Evolutionary conservation across 2,888 invertebrate genomes (phyloP).

Genomic region (Pteria penguin): DNA sequence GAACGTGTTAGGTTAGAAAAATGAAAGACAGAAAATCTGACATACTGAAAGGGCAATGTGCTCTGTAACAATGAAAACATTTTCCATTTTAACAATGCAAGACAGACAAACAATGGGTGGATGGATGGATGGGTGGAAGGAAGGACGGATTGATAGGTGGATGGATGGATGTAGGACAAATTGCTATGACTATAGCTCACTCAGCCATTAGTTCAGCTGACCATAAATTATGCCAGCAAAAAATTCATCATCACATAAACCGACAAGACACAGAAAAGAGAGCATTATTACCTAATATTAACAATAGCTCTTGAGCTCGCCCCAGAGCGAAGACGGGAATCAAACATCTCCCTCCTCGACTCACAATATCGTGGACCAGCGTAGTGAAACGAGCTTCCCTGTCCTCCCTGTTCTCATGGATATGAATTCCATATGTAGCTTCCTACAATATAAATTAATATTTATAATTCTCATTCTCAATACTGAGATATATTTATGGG

Average conservation of each 20-base stretch:
- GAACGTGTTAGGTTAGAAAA: no score
- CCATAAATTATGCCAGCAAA: background rate
- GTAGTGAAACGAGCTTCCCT: constrained; percentile 95
- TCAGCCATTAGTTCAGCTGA: background rate
- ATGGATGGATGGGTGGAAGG: no score
- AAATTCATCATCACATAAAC: background rate
- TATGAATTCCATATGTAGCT: constrained; percentile 99
- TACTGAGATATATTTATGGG: no score
- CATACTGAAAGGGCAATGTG: no score
- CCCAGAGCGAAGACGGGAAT: constrained; percentile 99
- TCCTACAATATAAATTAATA: constrained; percentile 84
- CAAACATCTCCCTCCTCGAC: constrained; percentile 97
- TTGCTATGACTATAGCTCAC: no score
- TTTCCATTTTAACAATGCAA: no score
- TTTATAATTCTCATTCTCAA: background rate
- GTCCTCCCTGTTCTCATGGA: constrained; percentile 98
- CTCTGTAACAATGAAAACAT: no score
- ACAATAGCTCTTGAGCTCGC: constrained; percentile 95
- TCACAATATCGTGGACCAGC: constrained; percentile 96
- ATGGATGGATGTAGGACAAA: no score
- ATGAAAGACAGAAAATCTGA: no score
- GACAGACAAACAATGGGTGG: no score
- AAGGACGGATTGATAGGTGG: no score
- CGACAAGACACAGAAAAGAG: no score
- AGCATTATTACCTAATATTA: constrained; percentile 86